Percentiles rank a stretch among this genome's conserved stretches.
Conservation (phyloP, 2,113 vertebrate genomes). For the Azemiops feae region DNA sequence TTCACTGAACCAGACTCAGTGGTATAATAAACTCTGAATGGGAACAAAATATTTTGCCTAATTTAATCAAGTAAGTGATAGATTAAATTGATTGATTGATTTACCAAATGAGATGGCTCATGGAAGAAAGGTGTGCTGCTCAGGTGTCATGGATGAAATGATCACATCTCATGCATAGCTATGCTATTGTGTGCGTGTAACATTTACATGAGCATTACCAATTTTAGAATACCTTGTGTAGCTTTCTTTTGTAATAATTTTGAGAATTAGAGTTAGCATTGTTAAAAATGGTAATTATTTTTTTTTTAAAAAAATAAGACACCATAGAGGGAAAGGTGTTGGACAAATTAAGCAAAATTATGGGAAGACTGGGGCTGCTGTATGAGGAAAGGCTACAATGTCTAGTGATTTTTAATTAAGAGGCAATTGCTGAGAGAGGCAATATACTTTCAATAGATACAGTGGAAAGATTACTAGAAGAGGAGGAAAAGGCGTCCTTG, state of each 20-base stretch:
- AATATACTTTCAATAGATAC: background rate
- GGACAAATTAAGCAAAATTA: background rate
- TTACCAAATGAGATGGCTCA: background rate
- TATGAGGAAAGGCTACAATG: background rate
- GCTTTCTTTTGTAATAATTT: background rate
- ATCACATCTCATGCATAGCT: background rate
- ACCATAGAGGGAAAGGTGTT: background rate
- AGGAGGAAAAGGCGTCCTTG: background rate
- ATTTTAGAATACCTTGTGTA: background rate
- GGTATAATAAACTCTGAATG: background rate
- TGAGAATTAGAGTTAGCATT: background rate
- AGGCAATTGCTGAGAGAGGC: background rate
- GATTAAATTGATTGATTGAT: no score
- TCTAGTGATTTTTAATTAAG: background rate
- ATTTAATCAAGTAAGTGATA: background rate
- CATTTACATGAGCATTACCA: background rate
- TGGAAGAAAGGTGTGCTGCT: background rate
- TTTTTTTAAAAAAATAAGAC: no score
- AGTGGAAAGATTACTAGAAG: background rate
- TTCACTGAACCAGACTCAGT: background rate
- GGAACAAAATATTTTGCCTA: background rate
- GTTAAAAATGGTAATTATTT: background rate
- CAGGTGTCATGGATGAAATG: background rate
- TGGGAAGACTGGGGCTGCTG: background rate
- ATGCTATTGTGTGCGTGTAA: background rate